Percentiles rank a stretch among this genome's conserved stretches.
phyloP scores from a whole-genome alignment of 2,113 vertebrate species.

The Cyprinodon variegatus region DNA sequence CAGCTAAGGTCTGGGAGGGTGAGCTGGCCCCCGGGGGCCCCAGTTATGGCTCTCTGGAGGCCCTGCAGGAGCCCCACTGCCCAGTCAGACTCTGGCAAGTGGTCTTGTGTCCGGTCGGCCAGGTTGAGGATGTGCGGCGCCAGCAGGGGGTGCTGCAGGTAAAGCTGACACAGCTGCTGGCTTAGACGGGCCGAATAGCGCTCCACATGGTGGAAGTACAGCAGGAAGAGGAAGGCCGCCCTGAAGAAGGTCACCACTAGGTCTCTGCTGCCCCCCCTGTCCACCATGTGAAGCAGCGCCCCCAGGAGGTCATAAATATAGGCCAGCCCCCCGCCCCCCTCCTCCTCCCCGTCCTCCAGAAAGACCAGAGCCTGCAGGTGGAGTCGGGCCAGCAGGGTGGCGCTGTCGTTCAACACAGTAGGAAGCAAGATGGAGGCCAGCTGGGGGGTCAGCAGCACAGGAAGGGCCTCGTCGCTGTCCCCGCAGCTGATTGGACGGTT shows the following conservation, averaged over 20 bases:
- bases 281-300: constrained; percentile 78
- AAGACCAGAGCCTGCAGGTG: constrained; percentile 85
- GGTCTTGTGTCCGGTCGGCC: constrained; percentile 71
- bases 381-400: constrained; percentile 82
- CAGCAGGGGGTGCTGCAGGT: constrained; percentile 74
- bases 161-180: constrained; percentile 77
- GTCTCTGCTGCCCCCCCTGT: constrained; percentile 67
- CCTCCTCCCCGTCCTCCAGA: constrained; percentile 79
- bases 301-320: constrained; percentile 82
- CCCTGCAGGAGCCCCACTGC: constrained; percentile 68
- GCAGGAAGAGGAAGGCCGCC: constrained; percentile 81
- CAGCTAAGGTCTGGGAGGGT: constrained; percentile 70
- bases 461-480: constrained; percentile 79
- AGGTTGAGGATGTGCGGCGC: constrained; percentile 85
- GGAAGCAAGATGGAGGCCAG: constrained; percentile 80
- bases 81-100: constrained; percentile 75
- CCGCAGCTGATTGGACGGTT: constrained; percentile 85
- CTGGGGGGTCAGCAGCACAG: constrained; percentile 82
- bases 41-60: constrained; percentile 76
- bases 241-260: constrained; percentile 82
- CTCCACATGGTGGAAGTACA: constrained; percentile 74
- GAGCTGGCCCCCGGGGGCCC: constrained; percentile 42
- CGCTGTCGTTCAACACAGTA: constrained; percentile 83
- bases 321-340: constrained; percentile 62
- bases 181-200: constrained; percentile 65